phyloP scores from a whole-genome alignment of 92 coral and sea anemone species.

The Phymanthus crucifer region DNA sequence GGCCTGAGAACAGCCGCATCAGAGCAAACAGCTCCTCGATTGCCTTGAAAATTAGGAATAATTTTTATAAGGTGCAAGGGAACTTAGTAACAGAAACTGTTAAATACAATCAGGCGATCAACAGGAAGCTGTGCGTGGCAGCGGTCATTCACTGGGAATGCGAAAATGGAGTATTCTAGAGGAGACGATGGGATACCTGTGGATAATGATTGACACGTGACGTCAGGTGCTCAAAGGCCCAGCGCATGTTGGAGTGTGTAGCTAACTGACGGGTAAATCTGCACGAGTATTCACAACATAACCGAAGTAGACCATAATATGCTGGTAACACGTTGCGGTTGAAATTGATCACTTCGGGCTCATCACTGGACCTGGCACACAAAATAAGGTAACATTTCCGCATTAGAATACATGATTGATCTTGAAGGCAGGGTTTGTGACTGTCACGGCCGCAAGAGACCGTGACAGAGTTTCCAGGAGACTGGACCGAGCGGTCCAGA shows the following conservation, averaged over 20 bases:
- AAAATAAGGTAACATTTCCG: not conserved
- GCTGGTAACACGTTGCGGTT: constrained; percentile 96
- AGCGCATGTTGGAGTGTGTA: constrained; percentile 91
- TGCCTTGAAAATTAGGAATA: constrained; percentile 53
- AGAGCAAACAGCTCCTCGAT: constrained; percentile 93
- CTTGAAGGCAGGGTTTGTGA: no score
- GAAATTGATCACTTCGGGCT: constrained; percentile 92
- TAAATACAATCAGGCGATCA: not conserved
- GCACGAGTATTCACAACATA: constrained; percentile 92
- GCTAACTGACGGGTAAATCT: constrained; percentile 88
- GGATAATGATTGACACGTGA: constrained; percentile 94
- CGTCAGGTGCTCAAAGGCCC: constrained; percentile 98
- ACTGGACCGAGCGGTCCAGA: no score
- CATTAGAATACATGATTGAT: no score
- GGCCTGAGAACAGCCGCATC: constrained; percentile 89
- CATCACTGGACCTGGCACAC: constrained; percentile 85
- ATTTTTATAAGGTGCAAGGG: not conserved
- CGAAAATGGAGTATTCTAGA: no score
- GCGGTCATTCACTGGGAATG: no score
- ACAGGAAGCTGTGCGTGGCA: no score
- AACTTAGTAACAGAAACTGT: not conserved
- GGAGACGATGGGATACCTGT: constrained; percentile 56
- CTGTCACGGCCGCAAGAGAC: no score
- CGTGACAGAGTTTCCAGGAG: no score
- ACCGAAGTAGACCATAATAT: constrained; percentile 86